phyloP scores from a whole-genome alignment of 2,888 invertebrate species.

The Melipona bicolor region DNA sequence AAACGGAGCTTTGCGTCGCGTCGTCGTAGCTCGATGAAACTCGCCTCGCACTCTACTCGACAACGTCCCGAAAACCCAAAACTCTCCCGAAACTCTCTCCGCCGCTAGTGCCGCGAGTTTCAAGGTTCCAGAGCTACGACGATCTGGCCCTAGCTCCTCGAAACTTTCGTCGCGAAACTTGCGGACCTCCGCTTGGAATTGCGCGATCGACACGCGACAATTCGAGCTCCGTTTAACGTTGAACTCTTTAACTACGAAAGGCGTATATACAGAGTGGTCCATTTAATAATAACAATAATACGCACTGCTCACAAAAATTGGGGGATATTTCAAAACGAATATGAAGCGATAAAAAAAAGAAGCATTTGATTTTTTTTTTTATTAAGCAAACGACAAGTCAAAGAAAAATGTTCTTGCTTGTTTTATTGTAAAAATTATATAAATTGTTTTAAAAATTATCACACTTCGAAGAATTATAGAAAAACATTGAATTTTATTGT shows the following conservation, averaged over 20 bases:
- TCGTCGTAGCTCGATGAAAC: background rate
- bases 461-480: too few species aligned
- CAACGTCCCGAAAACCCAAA: background rate
- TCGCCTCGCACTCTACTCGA: background rate
- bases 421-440: too few species aligned
- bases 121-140: conserved; percentile 1
- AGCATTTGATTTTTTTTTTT: too few species aligned
- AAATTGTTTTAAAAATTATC: too few species aligned
- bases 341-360: too few species aligned
- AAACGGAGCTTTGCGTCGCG: background rate
- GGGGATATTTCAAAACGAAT: too few species aligned
- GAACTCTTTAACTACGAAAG: too few species aligned
- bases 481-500: too few species aligned
- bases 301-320: background rate
- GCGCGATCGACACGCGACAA: background rate
- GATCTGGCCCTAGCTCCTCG: background rate
- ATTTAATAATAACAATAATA: conserved; percentile 36
- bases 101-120: background rate
- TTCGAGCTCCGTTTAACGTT: too few species aligned
- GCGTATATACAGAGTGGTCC: too few species aligned
- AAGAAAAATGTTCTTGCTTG: too few species aligned
- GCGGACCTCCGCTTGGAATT: background rate
- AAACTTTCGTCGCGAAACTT: background rate
- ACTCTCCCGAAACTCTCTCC: background rate
- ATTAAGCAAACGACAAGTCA: too few species aligned